phyloP scores from a whole-genome alignment of 2,888 invertebrate genomes.

The Malthinus flaveolus region DNA sequence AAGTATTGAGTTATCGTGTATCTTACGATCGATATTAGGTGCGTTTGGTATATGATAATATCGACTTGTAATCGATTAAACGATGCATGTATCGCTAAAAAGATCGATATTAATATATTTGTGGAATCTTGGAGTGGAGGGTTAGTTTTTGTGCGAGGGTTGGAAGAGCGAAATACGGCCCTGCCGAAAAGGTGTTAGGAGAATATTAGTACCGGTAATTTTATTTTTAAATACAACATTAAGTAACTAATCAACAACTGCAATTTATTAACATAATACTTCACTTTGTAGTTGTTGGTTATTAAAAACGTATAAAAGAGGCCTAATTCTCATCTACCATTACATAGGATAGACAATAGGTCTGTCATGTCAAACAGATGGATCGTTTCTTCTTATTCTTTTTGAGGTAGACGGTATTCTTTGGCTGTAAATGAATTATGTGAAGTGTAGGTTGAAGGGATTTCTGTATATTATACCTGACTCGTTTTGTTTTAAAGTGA shows the following conservation, averaged over 20 bases:
- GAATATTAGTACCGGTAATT: no score
- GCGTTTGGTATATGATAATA: no score
- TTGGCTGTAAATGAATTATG: conserved; percentile 40
- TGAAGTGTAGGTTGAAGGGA: conserved; percentile 32
- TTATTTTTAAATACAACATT: not conserved
- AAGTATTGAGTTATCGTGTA: no score
- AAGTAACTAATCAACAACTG: not conserved
- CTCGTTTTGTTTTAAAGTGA: conserved; percentile 40
- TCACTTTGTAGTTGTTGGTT: not conserved
- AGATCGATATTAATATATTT: no score
- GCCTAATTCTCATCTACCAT: conserved; percentile 4
- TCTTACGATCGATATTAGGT: no score
- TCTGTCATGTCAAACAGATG: conserved; percentile 43
- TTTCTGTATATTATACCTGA: conserved; percentile 38
- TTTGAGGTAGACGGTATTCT: conserved; percentile 30
- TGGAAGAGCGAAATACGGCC: no score
- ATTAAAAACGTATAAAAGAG: conserved; percentile 5
- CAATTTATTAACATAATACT: conserved; percentile 3
- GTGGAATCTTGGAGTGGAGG: no score
- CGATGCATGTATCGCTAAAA: no score
- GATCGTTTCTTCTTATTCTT: conserved; percentile 40
- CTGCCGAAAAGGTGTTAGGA: no score
- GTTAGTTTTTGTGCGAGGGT: no score
- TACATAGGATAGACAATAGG: conserved; percentile 37
- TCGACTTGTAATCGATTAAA: no score